Conservation (phyloP, 2,113 vertebrate species). For the Trematocara nigrifrons region DNA sequence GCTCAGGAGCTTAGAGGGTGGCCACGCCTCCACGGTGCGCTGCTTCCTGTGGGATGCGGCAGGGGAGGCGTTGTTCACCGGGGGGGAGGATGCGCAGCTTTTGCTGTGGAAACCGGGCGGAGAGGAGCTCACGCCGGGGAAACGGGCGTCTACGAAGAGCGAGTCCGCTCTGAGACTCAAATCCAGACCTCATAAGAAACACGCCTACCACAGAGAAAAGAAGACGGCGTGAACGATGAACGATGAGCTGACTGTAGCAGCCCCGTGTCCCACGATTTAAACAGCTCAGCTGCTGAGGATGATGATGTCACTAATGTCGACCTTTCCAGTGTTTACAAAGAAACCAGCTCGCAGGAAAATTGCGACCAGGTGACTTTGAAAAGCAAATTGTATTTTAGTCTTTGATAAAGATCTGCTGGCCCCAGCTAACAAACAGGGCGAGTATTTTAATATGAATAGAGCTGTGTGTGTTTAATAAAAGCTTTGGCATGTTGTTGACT, state of each 20-base stretch:
- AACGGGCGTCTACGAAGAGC: slow-evolving; percentile 76
- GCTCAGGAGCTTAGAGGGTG: slow-evolving; percentile 70
- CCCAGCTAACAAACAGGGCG: not conserved
- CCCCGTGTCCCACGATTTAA: not conserved
- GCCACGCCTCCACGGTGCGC: slow-evolving; percentile 80
- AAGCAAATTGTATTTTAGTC: not conserved
- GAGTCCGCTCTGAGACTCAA: slow-evolving; percentile 78
- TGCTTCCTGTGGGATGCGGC: slow-evolving; percentile 81
- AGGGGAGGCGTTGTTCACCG: slow-evolving; percentile 78
- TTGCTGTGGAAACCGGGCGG: slow-evolving; percentile 85
- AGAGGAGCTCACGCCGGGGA: slow-evolving; percentile 63
- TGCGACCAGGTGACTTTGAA: not conserved
- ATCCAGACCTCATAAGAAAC: slow-evolving; percentile 76
- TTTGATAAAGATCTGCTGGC: not conserved
- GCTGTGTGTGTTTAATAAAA: not conserved
- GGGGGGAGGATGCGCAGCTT: slow-evolving; percentile 89
- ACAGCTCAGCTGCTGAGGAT: not conserved
- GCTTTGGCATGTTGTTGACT: not conserved
- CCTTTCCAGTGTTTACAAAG: not conserved
- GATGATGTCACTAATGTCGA: not conserved
- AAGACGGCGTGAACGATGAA: not conserved
- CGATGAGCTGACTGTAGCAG: not conserved
- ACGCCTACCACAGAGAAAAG: slow-evolving; percentile 62
- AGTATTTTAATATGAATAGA: not conserved
- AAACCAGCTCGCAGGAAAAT: not conserved